Percentiles rank a stretch among this genome's conserved stretches.
These are phyloP conservation scores for Crossocerus cetratus DNA, from an alignment of 2,888 invertebrate species.

Conservation along the genomic window DNA sequence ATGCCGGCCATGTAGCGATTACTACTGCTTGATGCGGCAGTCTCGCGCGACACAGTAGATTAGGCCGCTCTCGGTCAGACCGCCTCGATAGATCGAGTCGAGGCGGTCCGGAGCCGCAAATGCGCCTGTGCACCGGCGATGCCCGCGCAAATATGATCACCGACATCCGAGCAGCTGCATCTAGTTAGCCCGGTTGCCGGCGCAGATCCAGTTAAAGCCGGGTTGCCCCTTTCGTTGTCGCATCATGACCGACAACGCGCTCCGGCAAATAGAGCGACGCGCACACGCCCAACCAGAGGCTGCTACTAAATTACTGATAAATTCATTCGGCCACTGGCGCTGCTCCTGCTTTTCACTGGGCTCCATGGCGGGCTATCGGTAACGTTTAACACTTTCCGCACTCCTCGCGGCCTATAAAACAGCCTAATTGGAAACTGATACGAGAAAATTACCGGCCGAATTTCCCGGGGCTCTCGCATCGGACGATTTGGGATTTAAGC, in stretches of 20 bases:
- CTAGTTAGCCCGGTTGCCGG: conserved; percentile 27
- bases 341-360: background rate
- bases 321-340: background rate
- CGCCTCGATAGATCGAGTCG: conserved; percentile 34
- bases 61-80: conserved; percentile 27
- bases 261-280: conserved; percentile 12
- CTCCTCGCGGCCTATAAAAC: no score
- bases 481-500: no score
- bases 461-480: no score
- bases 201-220: conserved; percentile 48
- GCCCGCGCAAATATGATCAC: conserved; percentile 43
- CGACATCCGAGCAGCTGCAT: conserved; percentile 40
- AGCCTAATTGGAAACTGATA: no score
- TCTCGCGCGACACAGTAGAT: conserved; percentile 13
- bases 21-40: conserved; percentile 16
- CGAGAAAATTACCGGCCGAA: no score
- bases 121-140: conserved; percentile 20
- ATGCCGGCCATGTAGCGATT: conserved; percentile 25
- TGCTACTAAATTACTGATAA: background rate
- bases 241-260: conserved; percentile 39
- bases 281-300: background rate
- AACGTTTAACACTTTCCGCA: no score
- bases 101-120: conserved; percentile 33
- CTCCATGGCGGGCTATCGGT: no score
- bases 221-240: conserved; percentile 34